A percentile compares a stretch with the other conserved stretches of the same genome.
Evolutionary conservation across 92 coral and sea anemone species (phyloP).

Genomic region (Phenganax subtilis): DNA sequence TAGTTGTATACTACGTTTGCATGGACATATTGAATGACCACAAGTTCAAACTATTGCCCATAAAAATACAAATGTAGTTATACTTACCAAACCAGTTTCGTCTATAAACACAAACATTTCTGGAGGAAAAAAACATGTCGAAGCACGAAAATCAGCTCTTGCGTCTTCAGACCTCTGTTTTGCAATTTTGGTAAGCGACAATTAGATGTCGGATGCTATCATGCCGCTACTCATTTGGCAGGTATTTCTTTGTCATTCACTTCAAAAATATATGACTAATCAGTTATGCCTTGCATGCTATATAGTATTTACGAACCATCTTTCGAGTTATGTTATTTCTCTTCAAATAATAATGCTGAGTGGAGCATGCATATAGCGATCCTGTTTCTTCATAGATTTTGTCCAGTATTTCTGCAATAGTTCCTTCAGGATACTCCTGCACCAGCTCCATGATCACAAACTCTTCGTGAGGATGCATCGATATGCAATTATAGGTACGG

Average conservation of each 20-base stretch:
- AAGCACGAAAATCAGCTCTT: slow-evolving; percentile 33
- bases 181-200: slow-evolving; percentile 41
- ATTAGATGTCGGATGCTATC: neutral
- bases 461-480: slow-evolving; percentile 45
- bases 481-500: neutral
- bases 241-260: neutral
- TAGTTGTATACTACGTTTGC: neutral
- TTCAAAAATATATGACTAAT: slow-evolving; percentile 22
- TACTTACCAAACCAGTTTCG: slow-evolving; percentile 36
- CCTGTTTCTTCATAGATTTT: slow-evolving; percentile 35
- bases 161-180: slow-evolving; percentile 46
- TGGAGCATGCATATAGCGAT: slow-evolving; percentile 42
- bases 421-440: slow-evolving; percentile 44
- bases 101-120: slow-evolving; percentile 38
- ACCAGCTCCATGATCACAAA: slow-evolving; percentile 45
- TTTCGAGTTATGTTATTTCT: too few relatives aligned
- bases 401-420: slow-evolving; percentile 48
- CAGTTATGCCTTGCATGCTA: slow-evolving; percentile 30
- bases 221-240: neutral
- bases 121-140: slow-evolving; percentile 13
- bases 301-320: neutral
- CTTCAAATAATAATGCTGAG: slow-evolving; percentile 30
- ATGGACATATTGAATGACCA: too few relatives aligned
- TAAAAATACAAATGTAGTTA: too few relatives aligned
- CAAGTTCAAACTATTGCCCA: too few relatives aligned